Conservation (phyloP, 2,797 vertebrate genomes). For the Podargus strigoides region DNA sequence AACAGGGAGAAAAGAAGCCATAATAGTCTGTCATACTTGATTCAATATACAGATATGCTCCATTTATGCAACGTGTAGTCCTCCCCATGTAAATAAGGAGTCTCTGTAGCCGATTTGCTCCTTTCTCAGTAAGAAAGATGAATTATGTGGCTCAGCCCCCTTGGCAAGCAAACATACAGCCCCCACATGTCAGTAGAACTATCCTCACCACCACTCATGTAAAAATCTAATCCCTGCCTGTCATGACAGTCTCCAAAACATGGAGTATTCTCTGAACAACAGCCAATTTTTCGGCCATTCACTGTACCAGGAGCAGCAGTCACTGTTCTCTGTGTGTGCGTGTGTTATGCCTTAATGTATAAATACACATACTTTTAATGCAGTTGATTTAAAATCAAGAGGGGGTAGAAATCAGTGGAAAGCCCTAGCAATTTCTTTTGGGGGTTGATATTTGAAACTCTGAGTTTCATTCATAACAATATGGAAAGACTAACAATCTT, state of each 20-base stretch:
- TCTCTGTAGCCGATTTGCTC: not conserved
- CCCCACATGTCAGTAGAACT: slow-evolving; percentile 48
- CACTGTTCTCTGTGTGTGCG: not conserved
- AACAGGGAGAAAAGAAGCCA: not conserved
- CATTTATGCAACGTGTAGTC: not conserved
- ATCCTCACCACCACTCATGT: slow-evolving; percentile 57
- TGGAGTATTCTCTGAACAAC: slow-evolving; percentile 18
- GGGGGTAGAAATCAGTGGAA: not conserved
- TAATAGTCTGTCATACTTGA: not conserved
- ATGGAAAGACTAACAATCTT: not conserved
- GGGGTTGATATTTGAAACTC: not conserved
- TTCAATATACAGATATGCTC: not conserved
- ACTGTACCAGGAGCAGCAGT: not conserved
- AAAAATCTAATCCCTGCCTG: slow-evolving; percentile 55
- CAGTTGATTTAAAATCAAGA: not conserved
- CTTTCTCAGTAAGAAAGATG: not conserved
- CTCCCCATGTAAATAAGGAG: not conserved
- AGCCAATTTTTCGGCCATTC: not conserved
- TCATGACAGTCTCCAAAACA: slow-evolving; percentile 50
- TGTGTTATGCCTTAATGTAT: not conserved
- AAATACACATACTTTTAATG: not conserved
- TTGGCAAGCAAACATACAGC: slow-evolving; percentile 38
- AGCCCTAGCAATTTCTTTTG: not conserved
- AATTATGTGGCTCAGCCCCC: slow-evolving; percentile 28
- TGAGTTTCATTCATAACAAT: not conserved